Conservation (phyloP, 2,797 vertebrate genomes). For the Hypotaenidia philippensis region DNA sequence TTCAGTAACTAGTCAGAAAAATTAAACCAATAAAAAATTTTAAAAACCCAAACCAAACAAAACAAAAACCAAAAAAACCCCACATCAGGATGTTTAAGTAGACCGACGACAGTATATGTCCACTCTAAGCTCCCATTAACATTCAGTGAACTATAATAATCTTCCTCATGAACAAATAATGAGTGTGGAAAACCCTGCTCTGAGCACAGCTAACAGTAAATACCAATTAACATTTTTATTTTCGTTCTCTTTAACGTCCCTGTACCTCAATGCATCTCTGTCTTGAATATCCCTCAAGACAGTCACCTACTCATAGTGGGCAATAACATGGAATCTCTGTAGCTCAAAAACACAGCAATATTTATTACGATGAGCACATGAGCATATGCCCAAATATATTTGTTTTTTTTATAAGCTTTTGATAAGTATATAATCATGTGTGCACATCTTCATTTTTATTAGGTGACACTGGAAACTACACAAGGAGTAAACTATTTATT, state of each 20-base stretch:
- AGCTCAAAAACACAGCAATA: background rate
- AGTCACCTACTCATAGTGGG: background rate
- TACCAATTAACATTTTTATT: background rate
- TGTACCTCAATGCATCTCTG: background rate
- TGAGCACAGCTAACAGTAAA: background rate
- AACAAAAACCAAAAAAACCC: too few relatives aligned
- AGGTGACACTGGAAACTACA: background rate
- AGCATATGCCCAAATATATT: background rate
- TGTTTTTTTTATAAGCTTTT: background rate
- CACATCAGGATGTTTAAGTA: background rate
- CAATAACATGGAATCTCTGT: background rate
- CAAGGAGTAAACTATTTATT: background rate
- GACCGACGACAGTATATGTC: background rate
- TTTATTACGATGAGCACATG: background rate
- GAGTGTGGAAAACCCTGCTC: background rate
- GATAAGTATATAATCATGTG: accelerated
- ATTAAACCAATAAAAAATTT: background rate
- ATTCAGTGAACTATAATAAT: background rate
- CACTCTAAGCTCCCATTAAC: background rate
- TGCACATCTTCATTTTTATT: background rate
- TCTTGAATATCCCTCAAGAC: background rate
- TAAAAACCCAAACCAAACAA: too few relatives aligned
- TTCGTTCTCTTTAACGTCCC: background rate
- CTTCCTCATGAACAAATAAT: background rate
- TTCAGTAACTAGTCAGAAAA: background rate